Percentiles rank a stretch among this genome's conserved stretches.
Conservation (phyloP, 30 jellyfish, hydroid and myxozoan species). For the Morbakka virulenta region DNA sequence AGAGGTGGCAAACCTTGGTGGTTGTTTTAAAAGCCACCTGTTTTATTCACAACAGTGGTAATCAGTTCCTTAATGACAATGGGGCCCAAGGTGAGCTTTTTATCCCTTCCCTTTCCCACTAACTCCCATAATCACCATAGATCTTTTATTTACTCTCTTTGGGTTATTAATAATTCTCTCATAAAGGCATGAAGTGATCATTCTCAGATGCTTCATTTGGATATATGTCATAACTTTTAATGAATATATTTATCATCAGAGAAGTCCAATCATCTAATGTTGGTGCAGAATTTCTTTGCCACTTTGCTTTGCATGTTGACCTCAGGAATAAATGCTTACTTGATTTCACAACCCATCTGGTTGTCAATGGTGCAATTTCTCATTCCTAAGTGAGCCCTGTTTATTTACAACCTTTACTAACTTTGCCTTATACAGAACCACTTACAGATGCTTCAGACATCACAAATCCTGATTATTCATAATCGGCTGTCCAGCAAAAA, state of each 20-base stretch:
- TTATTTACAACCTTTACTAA: not conserved
- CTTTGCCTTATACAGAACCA: not conserved
- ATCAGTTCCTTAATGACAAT: too few relatives aligned
- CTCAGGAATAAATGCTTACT: not conserved
- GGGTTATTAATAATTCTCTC: too few relatives aligned
- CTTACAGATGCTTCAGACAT: not conserved
- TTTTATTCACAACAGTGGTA: too few relatives aligned
- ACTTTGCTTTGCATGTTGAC: not conserved
- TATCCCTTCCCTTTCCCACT: too few relatives aligned
- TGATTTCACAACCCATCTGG: not conserved
- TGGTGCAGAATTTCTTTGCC: not conserved
- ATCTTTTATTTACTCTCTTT: too few relatives aligned
- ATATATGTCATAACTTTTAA: too few relatives aligned
- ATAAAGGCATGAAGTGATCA: too few relatives aligned
- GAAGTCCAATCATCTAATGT: not conserved
- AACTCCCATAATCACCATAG: too few relatives aligned
- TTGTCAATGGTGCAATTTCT: not conserved
- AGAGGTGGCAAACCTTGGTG: too few relatives aligned
- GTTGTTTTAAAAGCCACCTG: too few relatives aligned
- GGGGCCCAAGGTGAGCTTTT: too few relatives aligned
- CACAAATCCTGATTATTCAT: not conserved
- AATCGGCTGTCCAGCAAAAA: not conserved
- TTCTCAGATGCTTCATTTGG: too few relatives aligned
- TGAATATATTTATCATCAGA: not conserved
- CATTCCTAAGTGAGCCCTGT: not conserved